Conservation (phyloP, 2,888 invertebrate genomes). For the Drosophila siamana region DNA sequence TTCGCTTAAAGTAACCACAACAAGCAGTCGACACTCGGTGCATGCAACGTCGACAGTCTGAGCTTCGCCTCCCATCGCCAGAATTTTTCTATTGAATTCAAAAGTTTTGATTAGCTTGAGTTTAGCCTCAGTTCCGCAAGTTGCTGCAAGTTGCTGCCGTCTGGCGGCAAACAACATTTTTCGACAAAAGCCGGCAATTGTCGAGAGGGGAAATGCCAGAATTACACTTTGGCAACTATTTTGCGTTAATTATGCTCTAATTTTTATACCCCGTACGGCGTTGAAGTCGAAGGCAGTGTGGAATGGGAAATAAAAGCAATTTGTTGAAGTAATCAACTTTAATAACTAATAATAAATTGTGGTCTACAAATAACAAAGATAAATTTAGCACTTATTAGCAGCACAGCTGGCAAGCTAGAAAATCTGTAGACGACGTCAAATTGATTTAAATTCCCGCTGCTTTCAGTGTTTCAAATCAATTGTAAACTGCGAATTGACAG, state of each 20-base stretch:
- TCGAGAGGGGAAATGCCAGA: not conserved
- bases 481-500: no score
- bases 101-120: slow-evolving; percentile 21
- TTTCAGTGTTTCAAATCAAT: no score
- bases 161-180: slow-evolving; percentile 1
- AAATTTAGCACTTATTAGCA: no score
- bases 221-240: not conserved
- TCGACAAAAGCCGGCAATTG: not conserved
- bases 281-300: not conserved
- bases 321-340: no score
- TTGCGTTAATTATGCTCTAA: slow-evolving; percentile 3
- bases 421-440: no score
- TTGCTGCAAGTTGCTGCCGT: slow-evolving; percentile 4
- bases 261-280: not conserved
- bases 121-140: slow-evolving; percentile 4
- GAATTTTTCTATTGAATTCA: slow-evolving; percentile 9
- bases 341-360: no score
- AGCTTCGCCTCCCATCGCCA: not conserved
- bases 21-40: slow-evolving; percentile 21
- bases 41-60: slow-evolving; percentile 24
- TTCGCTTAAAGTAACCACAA: slow-evolving; percentile 34
- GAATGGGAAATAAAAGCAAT: no score
- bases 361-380: no score
- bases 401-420: no score
- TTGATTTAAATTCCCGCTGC: no score